Conservation (phyloP, 2,888 invertebrate species). For the Uropetala carovei region DNA sequence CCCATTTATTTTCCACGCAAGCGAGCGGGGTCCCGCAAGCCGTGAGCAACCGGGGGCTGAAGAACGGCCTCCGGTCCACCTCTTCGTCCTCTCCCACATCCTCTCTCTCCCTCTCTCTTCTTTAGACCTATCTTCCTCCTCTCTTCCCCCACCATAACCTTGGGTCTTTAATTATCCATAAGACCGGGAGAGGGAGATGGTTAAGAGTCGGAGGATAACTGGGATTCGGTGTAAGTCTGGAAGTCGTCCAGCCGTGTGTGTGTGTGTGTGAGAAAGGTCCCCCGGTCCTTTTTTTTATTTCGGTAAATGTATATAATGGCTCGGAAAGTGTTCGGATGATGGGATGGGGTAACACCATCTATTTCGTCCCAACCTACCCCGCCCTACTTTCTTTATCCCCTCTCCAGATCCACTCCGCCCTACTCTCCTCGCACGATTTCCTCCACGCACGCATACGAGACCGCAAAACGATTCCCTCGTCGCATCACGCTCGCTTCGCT, state of each 20-base stretch:
- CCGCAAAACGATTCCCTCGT: too few relatives aligned
- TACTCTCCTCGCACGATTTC: too few relatives aligned
- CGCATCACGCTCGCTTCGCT: too few relatives aligned
- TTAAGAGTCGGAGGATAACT: not conserved
- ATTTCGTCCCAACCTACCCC: not conserved
- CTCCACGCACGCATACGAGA: too few relatives aligned
- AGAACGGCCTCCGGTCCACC: not conserved
- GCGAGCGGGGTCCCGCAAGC: not conserved
- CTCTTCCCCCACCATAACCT: too few relatives aligned
- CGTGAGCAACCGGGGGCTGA: not conserved
- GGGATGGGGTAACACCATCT: not conserved
- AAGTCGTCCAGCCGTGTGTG: slow-evolving; percentile 12
- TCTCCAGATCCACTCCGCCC: too few relatives aligned
- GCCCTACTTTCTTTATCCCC: too few relatives aligned
- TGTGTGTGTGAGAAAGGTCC: slow-evolving; percentile 11
- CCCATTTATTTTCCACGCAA: slow-evolving; percentile 28
- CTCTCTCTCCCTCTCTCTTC: too few relatives aligned
- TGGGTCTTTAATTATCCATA: not conserved
- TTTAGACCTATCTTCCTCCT: too few relatives aligned
- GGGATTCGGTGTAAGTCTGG: slow-evolving; percentile 29
- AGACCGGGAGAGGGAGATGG: too few relatives aligned
- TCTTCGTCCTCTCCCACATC: not conserved
- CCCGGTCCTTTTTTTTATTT: not conserved
- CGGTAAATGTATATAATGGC: not conserved
- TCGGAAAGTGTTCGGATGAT: not conserved